Evolutionary conservation across 2,888 invertebrate species (phyloP).

Genomic region (Neuroscelio doddi): DNA sequence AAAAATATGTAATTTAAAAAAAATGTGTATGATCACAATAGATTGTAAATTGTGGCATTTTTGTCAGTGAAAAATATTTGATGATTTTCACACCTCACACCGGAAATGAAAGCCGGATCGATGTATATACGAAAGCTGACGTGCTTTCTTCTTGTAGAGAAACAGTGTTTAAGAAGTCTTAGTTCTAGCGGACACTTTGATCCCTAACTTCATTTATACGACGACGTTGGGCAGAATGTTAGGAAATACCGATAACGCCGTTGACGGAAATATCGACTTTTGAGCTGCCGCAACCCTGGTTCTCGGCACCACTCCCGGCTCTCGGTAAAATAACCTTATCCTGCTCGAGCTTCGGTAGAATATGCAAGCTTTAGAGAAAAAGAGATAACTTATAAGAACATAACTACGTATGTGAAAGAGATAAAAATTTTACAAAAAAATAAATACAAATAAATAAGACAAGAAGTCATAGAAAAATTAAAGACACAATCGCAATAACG

Average conservation of each 20-base stretch:
- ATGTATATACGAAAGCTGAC: conserved; percentile 8
- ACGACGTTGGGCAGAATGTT: conserved; percentile 61
- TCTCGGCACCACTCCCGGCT: conserved; percentile 32
- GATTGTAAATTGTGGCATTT: too few species aligned
- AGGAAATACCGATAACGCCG: conserved; percentile 69
- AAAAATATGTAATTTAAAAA: too few species aligned
- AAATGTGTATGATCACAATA: too few species aligned
- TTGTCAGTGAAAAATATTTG: conserved; percentile 8
- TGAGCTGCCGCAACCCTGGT: conserved; percentile 49
- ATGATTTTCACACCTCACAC: conserved; percentile 12
- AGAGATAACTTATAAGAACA: too few species aligned
- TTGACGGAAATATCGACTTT: conserved; percentile 71
- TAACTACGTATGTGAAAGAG: too few species aligned
- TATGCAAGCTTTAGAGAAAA: too few species aligned
- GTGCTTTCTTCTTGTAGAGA: conserved; percentile 12
- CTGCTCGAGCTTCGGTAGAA: too few species aligned
- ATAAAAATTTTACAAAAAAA: too few species aligned
- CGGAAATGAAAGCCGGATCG: conserved; percentile 28
- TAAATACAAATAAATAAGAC: too few species aligned
- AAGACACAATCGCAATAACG: too few species aligned
- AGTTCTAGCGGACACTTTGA: conserved; percentile 58
- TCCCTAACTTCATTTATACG: conserved; percentile 66
- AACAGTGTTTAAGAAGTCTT: conserved; percentile 30
- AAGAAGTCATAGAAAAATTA: too few species aligned
- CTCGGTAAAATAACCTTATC: conserved; percentile 29